phyloP scores from a whole-genome alignment of 2,797 vertebrate species.

The Lophotriccus pileatus region DNA sequence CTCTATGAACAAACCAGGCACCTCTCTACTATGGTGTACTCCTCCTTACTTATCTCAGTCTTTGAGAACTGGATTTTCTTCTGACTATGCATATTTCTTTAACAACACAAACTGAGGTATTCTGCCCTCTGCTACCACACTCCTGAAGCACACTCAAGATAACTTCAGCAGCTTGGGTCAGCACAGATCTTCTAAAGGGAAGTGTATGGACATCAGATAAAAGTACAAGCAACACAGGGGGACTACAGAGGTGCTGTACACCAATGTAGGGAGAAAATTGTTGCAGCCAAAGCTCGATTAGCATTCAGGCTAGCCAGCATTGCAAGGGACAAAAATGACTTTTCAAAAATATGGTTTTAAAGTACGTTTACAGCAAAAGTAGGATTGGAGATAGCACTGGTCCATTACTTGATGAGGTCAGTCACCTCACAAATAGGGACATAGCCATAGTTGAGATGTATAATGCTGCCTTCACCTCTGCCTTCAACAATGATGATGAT shows the following conservation, averaged over 20 bases:
- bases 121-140: not conserved
- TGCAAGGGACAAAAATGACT: not conserved
- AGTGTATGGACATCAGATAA: rapidly evolving
- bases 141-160: not conserved
- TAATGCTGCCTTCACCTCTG: not conserved
- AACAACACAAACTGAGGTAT: not conserved
- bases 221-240: not conserved
- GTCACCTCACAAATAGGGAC: not conserved
- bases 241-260: not conserved
- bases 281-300: not conserved
- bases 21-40: not conserved
- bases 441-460: not conserved
- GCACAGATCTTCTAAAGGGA: not conserved
- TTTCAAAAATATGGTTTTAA: not conserved
- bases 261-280: not conserved
- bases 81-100: not conserved
- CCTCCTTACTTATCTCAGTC: not conserved
- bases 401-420: not conserved
- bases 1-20: not conserved
- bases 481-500: not conserved
- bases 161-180: rapidly evolving
- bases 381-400: not conserved
- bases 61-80: not conserved
- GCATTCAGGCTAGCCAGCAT: not conserved
- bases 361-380: not conserved